Percentiles rank a stretch among this genome's conserved stretches.
phyloP scores from a whole-genome alignment of 1,140 invertebrate species.

The Brachionus angularis region DNA sequence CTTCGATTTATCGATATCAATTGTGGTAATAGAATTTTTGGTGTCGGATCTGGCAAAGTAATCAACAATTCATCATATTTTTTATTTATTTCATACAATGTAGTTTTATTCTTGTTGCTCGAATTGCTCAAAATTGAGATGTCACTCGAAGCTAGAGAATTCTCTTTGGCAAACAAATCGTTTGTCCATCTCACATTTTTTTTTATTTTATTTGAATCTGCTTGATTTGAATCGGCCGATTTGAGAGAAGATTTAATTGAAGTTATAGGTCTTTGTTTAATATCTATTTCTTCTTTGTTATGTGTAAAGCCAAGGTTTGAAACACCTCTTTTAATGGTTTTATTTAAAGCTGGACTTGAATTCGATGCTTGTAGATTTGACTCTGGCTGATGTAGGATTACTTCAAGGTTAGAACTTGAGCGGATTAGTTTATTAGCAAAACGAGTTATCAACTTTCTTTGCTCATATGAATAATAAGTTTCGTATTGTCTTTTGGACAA shows the following conservation, averaged over 20 bases:
- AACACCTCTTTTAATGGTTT: no score
- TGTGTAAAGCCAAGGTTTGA: no score
- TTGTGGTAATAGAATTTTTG: conserved; percentile 1
- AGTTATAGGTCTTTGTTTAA: no score
- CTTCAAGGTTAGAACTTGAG: not conserved
- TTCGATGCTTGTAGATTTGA: no score
- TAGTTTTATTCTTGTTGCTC: not conserved
- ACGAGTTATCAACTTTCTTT: conserved; percentile 9
- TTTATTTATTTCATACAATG: conserved; percentile 29
- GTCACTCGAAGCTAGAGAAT: no score
- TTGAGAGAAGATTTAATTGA: no score
- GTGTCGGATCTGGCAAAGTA: not conserved
- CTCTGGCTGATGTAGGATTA: not conserved
- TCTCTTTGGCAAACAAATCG: not conserved
- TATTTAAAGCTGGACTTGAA: no score
- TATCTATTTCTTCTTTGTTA: no score
- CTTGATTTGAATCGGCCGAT: no score
- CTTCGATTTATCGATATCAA: not conserved
- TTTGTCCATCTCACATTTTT: conserved; percentile 15
- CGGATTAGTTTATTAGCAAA: conserved; percentile 9
- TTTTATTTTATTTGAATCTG: no score
- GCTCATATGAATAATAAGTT: not conserved
- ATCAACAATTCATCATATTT: conserved; percentile 15
- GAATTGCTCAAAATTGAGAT: not conserved
- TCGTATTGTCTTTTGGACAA: conserved; percentile 8